Base-by-base conservation (phyloP, 1,140 invertebrate genomes). In the Drosophila nigrodunni region DNA sequence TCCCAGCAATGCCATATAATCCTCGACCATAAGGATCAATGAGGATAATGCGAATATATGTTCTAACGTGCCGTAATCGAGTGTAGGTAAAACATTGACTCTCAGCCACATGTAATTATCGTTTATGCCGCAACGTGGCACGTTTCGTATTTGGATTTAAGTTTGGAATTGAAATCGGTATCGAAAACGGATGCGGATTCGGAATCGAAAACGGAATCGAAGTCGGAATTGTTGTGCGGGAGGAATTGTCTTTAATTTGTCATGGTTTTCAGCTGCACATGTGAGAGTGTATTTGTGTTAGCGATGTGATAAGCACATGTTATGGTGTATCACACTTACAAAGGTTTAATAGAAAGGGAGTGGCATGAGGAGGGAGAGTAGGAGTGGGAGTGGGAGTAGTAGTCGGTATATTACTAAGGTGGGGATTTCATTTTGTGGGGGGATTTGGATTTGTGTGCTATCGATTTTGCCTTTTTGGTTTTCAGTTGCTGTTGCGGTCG, bases 221-320 rank as follows among this genome's bases (percentile, higher is more conserved):
- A 7, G 41, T 25, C n/a, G 30, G 4, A 60, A 67, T 73, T 52
- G 55, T 54, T 52, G 35, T 37, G 47, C 44, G 55, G 46, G 9
- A 64, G 77, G 61, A 78, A 39, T 73, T 52, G 74, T 64, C 77
- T 83, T 82, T 74, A 78, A 87, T 87, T 87, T 88, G 83, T 87
- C 83, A 87, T 87, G 83, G 73, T 80, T 87, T 87, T 87, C 83
- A 87, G 80, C 79, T 73, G 70, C 67, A 82, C 61, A 77, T 79
- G 49, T 59, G 47, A 50, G 9, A 11, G 44, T 57, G 66, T 57
- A 49, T 55, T 69, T 61, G 58, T 75, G 65, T 75, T 71, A 71
- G 73, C 59, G 49, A 59, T 82, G 83, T 88, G 83, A 87, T 87
- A 88, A 87, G 83, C 83, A 87, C 83, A 87, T 87, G 83, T 87